phyloP scores from a whole-genome alignment of 2,888 invertebrate genomes.

The Nomada fabriciana region DNA sequence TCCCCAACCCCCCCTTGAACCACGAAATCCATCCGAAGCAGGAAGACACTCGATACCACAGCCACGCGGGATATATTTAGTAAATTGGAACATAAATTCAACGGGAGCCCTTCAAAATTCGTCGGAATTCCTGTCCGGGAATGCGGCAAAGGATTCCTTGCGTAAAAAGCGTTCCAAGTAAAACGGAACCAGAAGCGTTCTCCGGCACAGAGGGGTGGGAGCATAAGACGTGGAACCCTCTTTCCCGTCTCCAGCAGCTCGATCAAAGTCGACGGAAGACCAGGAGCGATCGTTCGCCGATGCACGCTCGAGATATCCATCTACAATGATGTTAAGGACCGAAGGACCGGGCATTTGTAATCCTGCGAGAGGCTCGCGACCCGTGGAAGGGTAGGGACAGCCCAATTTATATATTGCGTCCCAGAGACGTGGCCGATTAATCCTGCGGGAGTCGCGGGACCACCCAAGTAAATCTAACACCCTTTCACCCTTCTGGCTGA shows the following conservation, averaged over 20 bases:
- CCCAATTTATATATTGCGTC: slow-evolving; percentile 83
- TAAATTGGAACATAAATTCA: slow-evolving; percentile 53
- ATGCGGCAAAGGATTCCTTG: slow-evolving; percentile 40
- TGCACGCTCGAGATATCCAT: slow-evolving; percentile 78
- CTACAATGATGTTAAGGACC: slow-evolving; percentile 82
- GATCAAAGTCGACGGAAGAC: slow-evolving; percentile 80
- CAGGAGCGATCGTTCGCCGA: slow-evolving; percentile 69
- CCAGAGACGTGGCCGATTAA: slow-evolving; percentile 82
- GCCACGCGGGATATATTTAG: slow-evolving; percentile 39
- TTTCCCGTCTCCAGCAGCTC: slow-evolving; percentile 67
- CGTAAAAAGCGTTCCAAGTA: slow-evolving; percentile 27
- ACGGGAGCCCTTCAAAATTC: slow-evolving; percentile 33
- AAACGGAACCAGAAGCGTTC: slow-evolving; percentile 27
- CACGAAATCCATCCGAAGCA: neutral
- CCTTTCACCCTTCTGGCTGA: slow-evolving; percentile 76
- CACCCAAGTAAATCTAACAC: slow-evolving; percentile 83
- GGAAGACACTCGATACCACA: slow-evolving; percentile 36
- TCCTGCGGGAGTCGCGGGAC: slow-evolving; percentile 81
- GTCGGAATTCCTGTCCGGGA: slow-evolving; percentile 36
- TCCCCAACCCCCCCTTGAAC: neutral
- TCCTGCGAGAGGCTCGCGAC: slow-evolving; percentile 72
- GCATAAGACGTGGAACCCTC: neutral
- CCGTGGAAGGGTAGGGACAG: slow-evolving; percentile 60
- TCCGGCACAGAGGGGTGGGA: neutral
- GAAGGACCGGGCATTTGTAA: slow-evolving; percentile 81